Percentiles rank a stretch among this genome's conserved stretches.
phyloP scores from a whole-genome alignment of 2,113 vertebrate genomes.

The Microtus montanus region DNA sequence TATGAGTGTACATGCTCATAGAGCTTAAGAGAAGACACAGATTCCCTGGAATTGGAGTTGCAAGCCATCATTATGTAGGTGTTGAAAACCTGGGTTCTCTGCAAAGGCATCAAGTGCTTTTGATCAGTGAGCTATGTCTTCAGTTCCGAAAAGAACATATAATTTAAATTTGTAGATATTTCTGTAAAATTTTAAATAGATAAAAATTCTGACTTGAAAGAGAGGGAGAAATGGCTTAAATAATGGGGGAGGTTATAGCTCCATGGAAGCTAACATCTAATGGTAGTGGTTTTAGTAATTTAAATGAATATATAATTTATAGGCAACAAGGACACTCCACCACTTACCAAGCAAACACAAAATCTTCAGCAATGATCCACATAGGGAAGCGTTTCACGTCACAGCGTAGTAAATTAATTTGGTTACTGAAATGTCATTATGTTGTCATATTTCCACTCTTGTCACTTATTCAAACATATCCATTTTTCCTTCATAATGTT shows the following conservation, averaged over 20 bases:
- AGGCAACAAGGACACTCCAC: conserved; percentile 56
- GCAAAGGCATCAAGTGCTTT: not conserved
- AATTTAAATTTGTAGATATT: conserved; percentile 46
- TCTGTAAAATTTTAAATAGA: conserved; percentile 31
- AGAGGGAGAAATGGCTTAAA: conserved; percentile 53
- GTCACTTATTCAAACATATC: conserved; percentile 77
- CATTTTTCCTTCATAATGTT: conserved; percentile 73
- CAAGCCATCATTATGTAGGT: not conserved
- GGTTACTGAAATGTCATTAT: conserved; percentile 71
- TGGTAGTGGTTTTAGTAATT: conserved; percentile 70
- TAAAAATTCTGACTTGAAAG: conserved; percentile 28
- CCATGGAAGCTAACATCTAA: conserved; percentile 56
- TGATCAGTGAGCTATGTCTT: too few relatives aligned
- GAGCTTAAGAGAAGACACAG: not conserved
- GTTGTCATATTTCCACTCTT: conserved; percentile 73
- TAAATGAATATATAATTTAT: conserved; percentile 71
- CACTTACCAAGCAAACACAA: conserved; percentile 57
- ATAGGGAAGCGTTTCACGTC: conserved; percentile 48
- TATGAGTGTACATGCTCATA: not conserved
- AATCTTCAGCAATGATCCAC: conserved; percentile 53
- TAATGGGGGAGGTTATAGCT: conserved; percentile 15
- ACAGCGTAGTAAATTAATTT: conserved; percentile 76
- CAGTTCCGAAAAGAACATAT: not conserved
- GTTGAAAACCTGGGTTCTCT: too few relatives aligned
- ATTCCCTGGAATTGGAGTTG: not conserved